Evolutionary conservation across 2,797 vertebrate species (phyloP), one percentile per base, ranked within the genome.

Genomic region (Eupleurogrammus muticus): DNA sequence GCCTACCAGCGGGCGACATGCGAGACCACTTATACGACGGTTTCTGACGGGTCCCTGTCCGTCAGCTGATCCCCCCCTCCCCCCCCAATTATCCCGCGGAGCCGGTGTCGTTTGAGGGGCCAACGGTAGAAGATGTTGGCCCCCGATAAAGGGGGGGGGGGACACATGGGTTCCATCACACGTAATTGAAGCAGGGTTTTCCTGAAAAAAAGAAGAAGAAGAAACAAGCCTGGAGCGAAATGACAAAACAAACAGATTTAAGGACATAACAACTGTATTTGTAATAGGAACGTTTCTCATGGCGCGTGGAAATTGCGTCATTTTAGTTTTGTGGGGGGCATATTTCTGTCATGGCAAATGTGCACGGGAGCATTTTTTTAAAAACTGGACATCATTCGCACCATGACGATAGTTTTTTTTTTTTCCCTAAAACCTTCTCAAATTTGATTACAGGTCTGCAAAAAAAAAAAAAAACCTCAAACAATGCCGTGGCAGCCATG

Each of bases 391-490:
- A 90, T 87, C 86, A 52, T 80, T 81, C 78, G 53, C 87, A 87
- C 79, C 87, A 83, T 84, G 85, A 83, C 70, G 80, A 85, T 85
- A 75, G 88, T 76, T 86, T 92, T 88, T 88, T 88, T 86, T 76
- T 86, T 92, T 88, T 88, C 89, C 87, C n/a, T n/a, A n/a, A 88
- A 88, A 88, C 85, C 75, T 86, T 85, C 84, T 82, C 70, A 87
- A 87, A 89, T 90, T 79, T 93, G 90, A 94, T 95, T 94, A 92
- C 89, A 91, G 91, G 87, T 93, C 89, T 92, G 79, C 84, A 87
- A 88, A n/a, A n/a, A n/a, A n/a, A n/a, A n/a, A n/a, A n/a, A n/a
- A n/a, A 93, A 94, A 88, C 92, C 93, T 91, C 93, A 91, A 87
- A 93, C 93, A 94, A 94, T 93, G 90, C 85, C 77, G 81, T 79